Evolutionary conservation across 2,888 invertebrate genomes (phyloP).

Genomic region (Lamellibrachia columna): DNA sequence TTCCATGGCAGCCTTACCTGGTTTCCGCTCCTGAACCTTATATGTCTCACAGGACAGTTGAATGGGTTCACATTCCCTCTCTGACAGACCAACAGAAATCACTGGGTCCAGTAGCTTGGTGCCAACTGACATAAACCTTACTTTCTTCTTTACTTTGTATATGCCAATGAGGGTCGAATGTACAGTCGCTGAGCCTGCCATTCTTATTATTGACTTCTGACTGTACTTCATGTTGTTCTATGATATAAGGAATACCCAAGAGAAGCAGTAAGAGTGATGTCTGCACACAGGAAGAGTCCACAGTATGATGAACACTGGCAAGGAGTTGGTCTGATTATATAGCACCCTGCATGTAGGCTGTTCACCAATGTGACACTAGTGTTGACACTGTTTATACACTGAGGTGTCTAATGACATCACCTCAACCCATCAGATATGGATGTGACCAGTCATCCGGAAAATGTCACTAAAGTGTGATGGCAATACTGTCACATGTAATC

Average conservation of each 20-base stretch:
- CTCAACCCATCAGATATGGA: not conserved
- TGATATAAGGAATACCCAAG: not conserved
- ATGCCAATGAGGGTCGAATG: not conserved
- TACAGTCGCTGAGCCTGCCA: not conserved
- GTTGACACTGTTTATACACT: not conserved
- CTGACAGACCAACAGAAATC: not conserved
- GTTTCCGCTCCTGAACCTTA: not conserved
- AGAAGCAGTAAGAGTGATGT: not conserved
- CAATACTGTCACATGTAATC: not conserved
- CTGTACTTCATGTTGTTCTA: not conserved
- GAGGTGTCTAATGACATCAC: not conserved
- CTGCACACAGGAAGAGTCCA: not conserved
- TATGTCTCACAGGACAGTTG: not conserved
- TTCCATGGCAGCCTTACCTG: not conserved
- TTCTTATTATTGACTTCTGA: not conserved
- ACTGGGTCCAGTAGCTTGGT: not conserved
- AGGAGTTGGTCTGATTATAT: not conserved
- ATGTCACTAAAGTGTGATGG: not conserved
- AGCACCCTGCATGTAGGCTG: not conserved
- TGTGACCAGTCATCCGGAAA: not conserved
- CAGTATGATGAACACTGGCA: not conserved
- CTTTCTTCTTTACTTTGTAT: constrained; percentile 16
- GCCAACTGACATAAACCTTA: not conserved
- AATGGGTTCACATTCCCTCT: not conserved
- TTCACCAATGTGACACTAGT: not conserved